Base-by-base conservation (phyloP, 1,140 invertebrate species). In the Macrobrachium rosenbergii region DNA sequence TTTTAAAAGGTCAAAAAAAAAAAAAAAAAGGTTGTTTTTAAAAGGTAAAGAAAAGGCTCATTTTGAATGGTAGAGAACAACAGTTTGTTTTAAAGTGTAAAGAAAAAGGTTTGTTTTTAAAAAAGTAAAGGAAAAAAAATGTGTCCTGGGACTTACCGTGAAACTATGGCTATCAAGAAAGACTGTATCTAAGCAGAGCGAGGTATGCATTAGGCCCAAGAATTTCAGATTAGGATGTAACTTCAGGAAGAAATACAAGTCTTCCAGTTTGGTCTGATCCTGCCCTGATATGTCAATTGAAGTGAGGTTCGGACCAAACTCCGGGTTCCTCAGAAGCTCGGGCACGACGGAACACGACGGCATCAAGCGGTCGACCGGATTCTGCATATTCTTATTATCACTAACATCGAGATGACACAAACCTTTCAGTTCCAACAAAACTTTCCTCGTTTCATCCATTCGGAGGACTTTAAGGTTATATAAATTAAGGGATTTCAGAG, bases 231-330 rank as follows among this genome's bases (percentile, higher is more conserved):
- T 88, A 62, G 91, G 91, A 91, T 94, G 94, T 37, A 91, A 90
- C 83, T 92, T 91, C 21, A 94, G 90, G 91, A 94, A 94, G 81
- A 91, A 90, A 89, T 91, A 92, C 78, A 95, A 91, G 89, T 93
- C 92, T 82, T 92, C 91, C 17, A 92, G 90, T 80, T 93, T 92
- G 63, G 94, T 93, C 86, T 94, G 93, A 82, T 94, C 93, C 90
- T 92, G 92, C 16, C 95, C 95, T 63, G 95, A 96, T 89, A 96
- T 94, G 92, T 96, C 95, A 81, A 96, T 91, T 62, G 93, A 95
- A 28, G 92, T 91, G 67, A 96, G 91, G 90, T 95, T 91, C 43
- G 94, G 95, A 90, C 96, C 92, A 89, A 92, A 93, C 73, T 92
- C 85, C 43, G 91, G 91, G 79, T 93, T 91, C 88, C 93, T 92